These are phyloP conservation scores for Picathartes gymnocephalus DNA, from an alignment of 2,113 vertebrate genomes.

Conservation along the genomic window DNA sequence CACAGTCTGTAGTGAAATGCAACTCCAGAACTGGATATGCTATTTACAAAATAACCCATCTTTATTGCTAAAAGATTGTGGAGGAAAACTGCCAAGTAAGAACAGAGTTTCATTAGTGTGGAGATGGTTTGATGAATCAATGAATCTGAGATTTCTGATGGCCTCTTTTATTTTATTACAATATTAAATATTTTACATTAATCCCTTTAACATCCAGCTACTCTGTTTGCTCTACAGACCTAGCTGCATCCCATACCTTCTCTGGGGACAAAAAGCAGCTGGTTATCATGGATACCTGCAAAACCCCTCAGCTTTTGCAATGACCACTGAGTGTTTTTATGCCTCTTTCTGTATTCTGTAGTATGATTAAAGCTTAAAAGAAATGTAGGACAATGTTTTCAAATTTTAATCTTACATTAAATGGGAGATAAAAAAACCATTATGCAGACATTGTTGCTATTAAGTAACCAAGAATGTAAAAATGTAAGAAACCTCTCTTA, in stretches of 20 bases:
- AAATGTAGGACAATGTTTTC: neutral
- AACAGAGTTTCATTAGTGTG: neutral
- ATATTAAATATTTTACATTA: neutral
- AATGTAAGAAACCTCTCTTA: neutral
- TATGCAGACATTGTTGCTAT: neutral
- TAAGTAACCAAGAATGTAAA: neutral
- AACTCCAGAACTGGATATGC: neutral
- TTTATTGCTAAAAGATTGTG: neutral
- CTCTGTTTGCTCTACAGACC: neutral
- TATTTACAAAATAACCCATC: neutral
- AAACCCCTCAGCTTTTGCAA: neutral
- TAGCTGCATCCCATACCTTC: neutral
- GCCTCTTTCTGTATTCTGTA: neutral
- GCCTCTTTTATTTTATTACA: neutral
- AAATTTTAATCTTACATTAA: neutral
- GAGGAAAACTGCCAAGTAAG: neutral
- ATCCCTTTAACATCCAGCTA: neutral
- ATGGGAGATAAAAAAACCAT: neutral
- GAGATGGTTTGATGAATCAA: neutral
- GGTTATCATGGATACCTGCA: neutral
- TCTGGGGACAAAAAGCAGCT: neutral
- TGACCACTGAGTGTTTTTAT: neutral
- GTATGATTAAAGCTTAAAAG: neutral
- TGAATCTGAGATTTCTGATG: neutral
- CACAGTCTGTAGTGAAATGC: neutral